Evolutionary conservation across 2,888 invertebrate genomes (phyloP).

Genomic region (Melolontha melolontha): DNA sequence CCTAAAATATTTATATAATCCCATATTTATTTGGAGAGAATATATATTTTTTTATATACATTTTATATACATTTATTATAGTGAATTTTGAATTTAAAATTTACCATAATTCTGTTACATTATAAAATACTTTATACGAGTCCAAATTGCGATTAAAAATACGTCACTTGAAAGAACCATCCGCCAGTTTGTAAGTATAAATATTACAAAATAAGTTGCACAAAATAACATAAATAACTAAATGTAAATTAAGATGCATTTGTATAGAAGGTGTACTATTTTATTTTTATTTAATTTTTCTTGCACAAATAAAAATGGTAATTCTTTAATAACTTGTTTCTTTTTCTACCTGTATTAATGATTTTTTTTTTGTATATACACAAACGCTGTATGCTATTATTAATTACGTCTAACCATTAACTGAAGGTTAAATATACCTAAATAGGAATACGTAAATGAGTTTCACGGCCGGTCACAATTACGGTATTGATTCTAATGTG

Average conservation of each 20-base stretch:
- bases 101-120: conserved; percentile 40
- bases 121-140: conserved; percentile 1
- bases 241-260: conserved; percentile 43
- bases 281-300: conserved; percentile 40
- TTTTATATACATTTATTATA: conserved; percentile 21
- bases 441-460: not conserved
- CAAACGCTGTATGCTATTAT: conserved; percentile 42
- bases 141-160: conserved; percentile 1
- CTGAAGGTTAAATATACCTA: conserved; percentile 21
- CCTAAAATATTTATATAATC: conserved; percentile 14
- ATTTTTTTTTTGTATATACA: conserved; percentile 42
- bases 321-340: conserved; percentile 39
- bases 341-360: conserved; percentile 40
- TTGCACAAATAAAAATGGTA: conserved; percentile 40
- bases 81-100: conserved; percentile 16
- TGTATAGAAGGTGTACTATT: conserved; percentile 46
- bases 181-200: conserved; percentile 43
- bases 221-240: conserved; percentile 44
- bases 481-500: no score
- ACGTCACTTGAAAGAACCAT: not conserved
- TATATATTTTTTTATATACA: conserved; percentile 22
- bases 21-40: conserved; percentile 15
- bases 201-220: conserved; percentile 43
- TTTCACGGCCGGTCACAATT: no score
- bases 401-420: conserved; percentile 42